Base-by-base conservation (phyloP, 2,888 invertebrate species). In the Galerucella pusilla region DNA sequence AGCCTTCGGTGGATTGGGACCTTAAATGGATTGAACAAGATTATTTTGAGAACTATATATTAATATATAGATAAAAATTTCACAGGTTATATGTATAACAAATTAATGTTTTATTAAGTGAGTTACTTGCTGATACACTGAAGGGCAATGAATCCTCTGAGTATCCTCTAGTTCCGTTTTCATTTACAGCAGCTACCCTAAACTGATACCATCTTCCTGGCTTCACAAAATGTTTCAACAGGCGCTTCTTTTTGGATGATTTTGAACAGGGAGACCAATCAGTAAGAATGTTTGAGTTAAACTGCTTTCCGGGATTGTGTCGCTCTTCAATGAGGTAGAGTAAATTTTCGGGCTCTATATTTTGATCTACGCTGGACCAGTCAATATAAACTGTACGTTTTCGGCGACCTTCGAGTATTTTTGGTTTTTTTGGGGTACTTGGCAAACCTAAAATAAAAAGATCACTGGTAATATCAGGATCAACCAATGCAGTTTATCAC, bases 181-280 rank as follows among this genome's bases (percentile, higher is more conserved):
- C 90, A 83, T 93, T 94, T 3, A 94, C 91, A 0, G 94, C 92
- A 0, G 94, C 94, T 5, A 94, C 92, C n/a, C 94, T 89, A 83
- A 94, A 94, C 80, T 94, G 92, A 86, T 94, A 94, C 94, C 94
- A 94, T 67, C 92, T 91, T 4, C 94, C 94, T 0, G 93, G 92
- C 83, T 91, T 92, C 67, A 91, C 85, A 46, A 90, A 85, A 72
- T 90, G 89, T 28, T 89, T 90, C 12, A 93, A 85, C 1, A 90
- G 88, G 2, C 89, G 89, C 77, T 89, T 90, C 0, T 90, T 88
- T 80, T 91, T 91, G 77, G 72, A 87, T 0, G 91, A 90, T 76
- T 90, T 87, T 71, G 90, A 85, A 59, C 91, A 85, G n/a, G 90
- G 86, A 64, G 88, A 88, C 94, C 94, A 94, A 28, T 91, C 89